Evolutionary conservation across 2,797 vertebrate genomes (phyloP).

Genomic region (Salmo trutta): DNA sequence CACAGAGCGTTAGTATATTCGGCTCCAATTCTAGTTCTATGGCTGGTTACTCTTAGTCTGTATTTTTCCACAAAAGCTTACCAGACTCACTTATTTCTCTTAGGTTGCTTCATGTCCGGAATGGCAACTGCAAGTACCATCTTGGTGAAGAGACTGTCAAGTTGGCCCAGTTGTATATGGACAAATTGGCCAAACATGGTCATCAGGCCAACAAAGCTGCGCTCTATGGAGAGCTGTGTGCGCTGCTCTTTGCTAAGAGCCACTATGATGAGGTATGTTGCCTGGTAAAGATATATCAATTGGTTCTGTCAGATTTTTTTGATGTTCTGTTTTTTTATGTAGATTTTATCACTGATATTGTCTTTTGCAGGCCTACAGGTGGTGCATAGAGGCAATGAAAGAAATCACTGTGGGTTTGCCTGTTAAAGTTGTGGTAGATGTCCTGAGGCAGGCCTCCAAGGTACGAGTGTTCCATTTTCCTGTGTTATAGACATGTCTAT

Average conservation of each 20-base stretch:
- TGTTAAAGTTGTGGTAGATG: conserved; percentile 96
- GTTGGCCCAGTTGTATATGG: conserved; percentile 96
- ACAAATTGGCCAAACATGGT: conserved; percentile 93
- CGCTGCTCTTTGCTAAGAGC: conserved; percentile 98
- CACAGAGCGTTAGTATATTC: neutral
- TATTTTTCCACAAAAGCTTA: neutral
- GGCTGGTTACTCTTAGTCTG: neutral
- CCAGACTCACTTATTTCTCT: neutral
- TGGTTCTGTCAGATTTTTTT: neutral
- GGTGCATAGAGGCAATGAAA: conserved; percentile 99
- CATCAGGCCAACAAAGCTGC: conserved; percentile 98
- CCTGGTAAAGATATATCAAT: neutral
- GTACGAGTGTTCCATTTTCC: conserved; percentile 51
- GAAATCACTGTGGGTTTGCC: conserved; percentile 94
- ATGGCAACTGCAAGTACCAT: conserved; percentile 98
- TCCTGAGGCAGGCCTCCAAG: conserved; percentile 98
- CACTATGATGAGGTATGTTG: conserved; percentile 94
- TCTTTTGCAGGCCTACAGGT: conserved; percentile 89
- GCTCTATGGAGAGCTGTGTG: conserved; percentile 94
- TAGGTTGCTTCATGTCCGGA: conserved; percentile 96
- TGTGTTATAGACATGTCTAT: neutral
- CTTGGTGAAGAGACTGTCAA: conserved; percentile 98
- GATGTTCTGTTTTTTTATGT: neutral
- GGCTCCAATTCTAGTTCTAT: neutral
- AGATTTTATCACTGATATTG: neutral